Conservation (phyloP, 2,113 vertebrate genomes). For the Ceyx cyanopectus region DNA sequence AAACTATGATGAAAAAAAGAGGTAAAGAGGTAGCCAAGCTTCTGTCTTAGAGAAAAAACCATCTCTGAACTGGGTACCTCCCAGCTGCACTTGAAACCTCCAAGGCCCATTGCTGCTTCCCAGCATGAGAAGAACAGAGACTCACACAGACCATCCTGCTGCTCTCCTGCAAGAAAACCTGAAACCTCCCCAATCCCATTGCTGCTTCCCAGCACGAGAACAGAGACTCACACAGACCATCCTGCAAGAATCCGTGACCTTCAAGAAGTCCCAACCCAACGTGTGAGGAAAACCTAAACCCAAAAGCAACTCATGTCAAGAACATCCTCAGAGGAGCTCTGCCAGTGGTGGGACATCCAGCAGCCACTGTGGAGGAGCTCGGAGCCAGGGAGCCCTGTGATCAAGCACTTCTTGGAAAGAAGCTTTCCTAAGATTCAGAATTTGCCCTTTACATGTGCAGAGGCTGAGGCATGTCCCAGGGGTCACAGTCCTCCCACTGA, state of each 20-base stretch:
- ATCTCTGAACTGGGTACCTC: background rate
- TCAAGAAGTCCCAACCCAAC: background rate
- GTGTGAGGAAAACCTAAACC: accelerated
- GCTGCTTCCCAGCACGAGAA: background rate
- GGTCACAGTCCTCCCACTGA: too few relatives aligned
- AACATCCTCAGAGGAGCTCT: background rate
- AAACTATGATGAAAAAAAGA: background rate
- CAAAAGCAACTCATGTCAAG: background rate
- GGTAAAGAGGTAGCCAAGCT: background rate
- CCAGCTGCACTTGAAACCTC: background rate
- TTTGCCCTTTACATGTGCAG: constrained; percentile 62
- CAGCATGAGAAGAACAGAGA: background rate
- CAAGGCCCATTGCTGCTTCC: background rate
- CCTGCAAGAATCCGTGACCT: background rate
- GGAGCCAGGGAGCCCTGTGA: constrained; percentile 26
- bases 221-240: background rate
- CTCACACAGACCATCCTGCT: accelerated
- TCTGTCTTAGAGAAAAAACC: accelerated
- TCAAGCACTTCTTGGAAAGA: constrained; percentile 44
- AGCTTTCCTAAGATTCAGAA: constrained; percentile 19
- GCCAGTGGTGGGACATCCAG: background rate
- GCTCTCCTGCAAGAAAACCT: background rate
- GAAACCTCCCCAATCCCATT: background rate
- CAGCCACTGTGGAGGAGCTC: background rate
- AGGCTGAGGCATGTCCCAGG: background rate